These are phyloP conservation scores for Tenebrio molitor DNA, from an alignment of 1,140 invertebrate species.

Conservation along the genomic window DNA sequence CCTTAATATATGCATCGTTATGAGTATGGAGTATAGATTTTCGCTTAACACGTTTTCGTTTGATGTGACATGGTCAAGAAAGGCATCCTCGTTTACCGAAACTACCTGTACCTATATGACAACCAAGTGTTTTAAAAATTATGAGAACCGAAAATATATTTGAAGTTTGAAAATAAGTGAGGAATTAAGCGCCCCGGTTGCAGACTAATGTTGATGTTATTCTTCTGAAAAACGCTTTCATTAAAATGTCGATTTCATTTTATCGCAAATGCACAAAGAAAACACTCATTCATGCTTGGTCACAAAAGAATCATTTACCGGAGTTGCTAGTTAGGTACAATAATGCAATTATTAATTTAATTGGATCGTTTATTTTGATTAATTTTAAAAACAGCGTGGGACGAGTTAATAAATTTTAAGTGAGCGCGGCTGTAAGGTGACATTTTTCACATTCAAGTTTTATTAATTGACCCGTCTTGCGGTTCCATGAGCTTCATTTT, in stretches of 20 bases:
- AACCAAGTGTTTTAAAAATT: not conserved
- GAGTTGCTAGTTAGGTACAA: conserved; percentile 32
- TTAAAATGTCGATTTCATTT: conserved; percentile 5
- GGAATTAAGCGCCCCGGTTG: not conserved
- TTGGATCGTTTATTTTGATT: conserved; percentile 53
- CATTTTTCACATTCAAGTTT: conserved; percentile 48
- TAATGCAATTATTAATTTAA: conserved; percentile 52
- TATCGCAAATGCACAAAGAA: conserved; percentile 1
- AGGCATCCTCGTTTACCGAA: too few species aligned
- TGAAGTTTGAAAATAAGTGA: not conserved
- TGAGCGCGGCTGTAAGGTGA: conserved; percentile 40
- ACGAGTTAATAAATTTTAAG: conserved; percentile 53
- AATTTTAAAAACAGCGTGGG: conserved; percentile 42
- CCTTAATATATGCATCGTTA: too few species aligned
- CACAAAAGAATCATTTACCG: conserved; percentile 20
- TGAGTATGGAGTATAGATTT: too few species aligned
- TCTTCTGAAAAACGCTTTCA: not conserved
- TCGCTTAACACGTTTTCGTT: too few species aligned
- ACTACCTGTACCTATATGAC: too few species aligned
- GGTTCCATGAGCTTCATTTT: conserved; percentile 34
- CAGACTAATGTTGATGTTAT: too few species aligned
- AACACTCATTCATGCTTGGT: not conserved
- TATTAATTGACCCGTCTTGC: conserved; percentile 48
- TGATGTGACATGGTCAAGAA: too few species aligned
- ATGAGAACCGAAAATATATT: too few species aligned